Base-by-base conservation (phyloP, 2,888 invertebrate species). In the Pegoplata infirma region DNA sequence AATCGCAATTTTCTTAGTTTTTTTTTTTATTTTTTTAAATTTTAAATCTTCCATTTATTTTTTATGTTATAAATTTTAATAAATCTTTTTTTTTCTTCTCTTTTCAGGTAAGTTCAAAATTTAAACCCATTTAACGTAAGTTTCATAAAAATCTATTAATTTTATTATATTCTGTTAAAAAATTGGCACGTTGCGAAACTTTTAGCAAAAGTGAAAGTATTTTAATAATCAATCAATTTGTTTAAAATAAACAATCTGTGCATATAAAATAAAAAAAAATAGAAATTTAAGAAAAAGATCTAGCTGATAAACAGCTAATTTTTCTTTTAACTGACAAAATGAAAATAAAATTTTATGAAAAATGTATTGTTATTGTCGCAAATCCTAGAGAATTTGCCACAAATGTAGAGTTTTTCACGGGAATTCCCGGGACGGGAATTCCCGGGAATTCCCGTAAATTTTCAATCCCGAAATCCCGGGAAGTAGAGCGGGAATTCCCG, bases 101-200 rank as follows among this genome's bases (percentile, higher is more conserved):
- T 21, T 68, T 68, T 17, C 23, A 68, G 68, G 68, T 68, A 10
- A 58, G 68, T 23, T 17, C 14, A 19, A 10, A 36, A 14, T 49
- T n/a, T n/a, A 12, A 2, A 12, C 3, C 1, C 12, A 40, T 47
- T 36, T 1, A 23, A 47, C 8, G 56, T 67, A 53, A 66, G 55
- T 21, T 23, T 8, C 28, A 4, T 36, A 12, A 36, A 36, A 4
- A n/a, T 36, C 36, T 36, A 5, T n/a, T n/a, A n/a, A 40, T n/a
- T n/a, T 5, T n/a, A 23, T 16, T 16, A 16, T 16, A 10, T 23
- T 21, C n/a, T n/a, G 32, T 58, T 36, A 12, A 1, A 32, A 55
- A 19, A n/a, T 58, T 58, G 19, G 8, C 56, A 40, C 14, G 3
- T 21, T 40, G 6, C 14, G 21, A 40, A 36, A 14, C n/a, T 12